Evolutionary conservation across 2,113 vertebrate genomes (phyloP).

Genomic region (Smithornis capensis): DNA sequence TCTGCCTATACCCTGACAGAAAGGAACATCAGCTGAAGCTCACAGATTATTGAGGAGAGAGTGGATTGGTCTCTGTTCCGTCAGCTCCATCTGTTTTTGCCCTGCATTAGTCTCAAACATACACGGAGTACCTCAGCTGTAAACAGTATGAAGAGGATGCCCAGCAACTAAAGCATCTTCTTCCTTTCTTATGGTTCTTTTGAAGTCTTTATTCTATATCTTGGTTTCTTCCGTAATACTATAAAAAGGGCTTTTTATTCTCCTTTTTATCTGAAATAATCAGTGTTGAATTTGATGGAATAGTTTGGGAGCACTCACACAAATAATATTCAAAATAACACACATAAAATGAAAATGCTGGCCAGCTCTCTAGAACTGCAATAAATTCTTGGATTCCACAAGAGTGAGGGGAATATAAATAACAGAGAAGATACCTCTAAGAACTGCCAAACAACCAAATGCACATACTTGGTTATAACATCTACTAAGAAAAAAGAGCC

Average conservation of each 20-base stretch:
- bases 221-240: not conserved
- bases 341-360: not conserved
- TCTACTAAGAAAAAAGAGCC: not conserved
- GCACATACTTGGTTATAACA: not conserved
- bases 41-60: not conserved
- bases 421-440: not conserved
- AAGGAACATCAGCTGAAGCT: not conserved
- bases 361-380: not conserved
- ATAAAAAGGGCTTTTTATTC: not conserved
- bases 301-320: not conserved
- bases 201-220: not conserved
- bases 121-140: not conserved
- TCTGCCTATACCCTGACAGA: not conserved
- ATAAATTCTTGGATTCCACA: not conserved
- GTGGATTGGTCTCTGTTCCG: not conserved
- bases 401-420: fast-evolving
- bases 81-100: not conserved
- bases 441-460: not conserved
- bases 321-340: not conserved
- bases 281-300: not conserved
- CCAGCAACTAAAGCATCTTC: not conserved
- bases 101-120: not conserved
- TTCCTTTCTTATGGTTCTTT: not conserved
- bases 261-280: not conserved
- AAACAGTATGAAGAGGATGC: not conserved